phyloP scores from a whole-genome alignment of 2,888 invertebrate genomes.

The Tenthredo amoena region DNA sequence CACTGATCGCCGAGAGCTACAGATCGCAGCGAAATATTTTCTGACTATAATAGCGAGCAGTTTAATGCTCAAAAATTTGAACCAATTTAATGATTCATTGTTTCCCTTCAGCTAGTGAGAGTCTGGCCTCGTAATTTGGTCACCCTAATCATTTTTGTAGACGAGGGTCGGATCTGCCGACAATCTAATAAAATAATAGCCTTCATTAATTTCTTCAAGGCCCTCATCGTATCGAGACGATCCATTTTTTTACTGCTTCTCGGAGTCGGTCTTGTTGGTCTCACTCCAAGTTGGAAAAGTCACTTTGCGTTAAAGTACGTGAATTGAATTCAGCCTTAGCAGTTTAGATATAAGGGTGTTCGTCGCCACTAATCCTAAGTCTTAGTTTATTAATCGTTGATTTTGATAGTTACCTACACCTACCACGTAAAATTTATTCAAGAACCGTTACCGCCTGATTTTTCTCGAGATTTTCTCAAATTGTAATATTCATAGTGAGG shows the following conservation, averaged over 20 bases:
- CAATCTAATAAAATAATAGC: constrained; percentile 27
- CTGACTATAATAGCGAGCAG: background rate
- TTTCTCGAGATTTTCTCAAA: background rate
- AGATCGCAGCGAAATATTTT: background rate
- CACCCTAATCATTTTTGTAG: constrained; percentile 1
- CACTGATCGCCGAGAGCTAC: background rate
- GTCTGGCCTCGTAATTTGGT: constrained; percentile 2
- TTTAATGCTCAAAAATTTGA: background rate
- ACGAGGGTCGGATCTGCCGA: constrained; percentile 23
- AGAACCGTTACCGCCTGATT: background rate
- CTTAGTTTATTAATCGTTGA: background rate
- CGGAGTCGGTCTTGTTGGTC: background rate
- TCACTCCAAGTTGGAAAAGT: background rate
- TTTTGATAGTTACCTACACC: background rate
- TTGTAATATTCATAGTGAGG: background rate
- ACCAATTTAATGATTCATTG: background rate
- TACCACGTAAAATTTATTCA: background rate
- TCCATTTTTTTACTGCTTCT: background rate
- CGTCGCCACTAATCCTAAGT: background rate
- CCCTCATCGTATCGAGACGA: constrained; percentile 3
- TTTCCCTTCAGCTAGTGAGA: background rate
- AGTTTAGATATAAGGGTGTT: background rate
- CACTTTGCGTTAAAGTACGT: too few relatives aligned
- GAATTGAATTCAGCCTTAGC: background rate
- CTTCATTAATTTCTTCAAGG: background rate